Evolutionary conservation across 2,113 vertebrate genomes (phyloP).

Genomic region (Nothocercus nigrocapillus): DNA sequence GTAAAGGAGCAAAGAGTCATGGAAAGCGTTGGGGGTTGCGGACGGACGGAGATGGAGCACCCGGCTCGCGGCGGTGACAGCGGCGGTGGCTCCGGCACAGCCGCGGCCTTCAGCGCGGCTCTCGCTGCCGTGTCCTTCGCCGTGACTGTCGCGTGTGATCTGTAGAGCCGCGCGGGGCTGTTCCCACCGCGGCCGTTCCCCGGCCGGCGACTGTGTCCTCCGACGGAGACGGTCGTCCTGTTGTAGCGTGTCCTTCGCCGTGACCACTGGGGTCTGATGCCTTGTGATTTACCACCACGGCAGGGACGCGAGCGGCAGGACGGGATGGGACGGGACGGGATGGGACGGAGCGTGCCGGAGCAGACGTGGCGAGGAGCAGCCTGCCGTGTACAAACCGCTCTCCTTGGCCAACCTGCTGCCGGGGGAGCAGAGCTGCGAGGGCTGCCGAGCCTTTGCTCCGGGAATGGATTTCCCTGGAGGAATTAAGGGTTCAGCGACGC

Average conservation of each 20-base stretch:
- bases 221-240: conserved; percentile 46
- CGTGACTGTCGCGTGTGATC: conserved; percentile 30
- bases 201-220: neutral
- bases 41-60: too few species aligned
- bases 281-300: conserved; percentile 55
- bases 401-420: too few species aligned
- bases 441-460: neutral
- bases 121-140: conserved; percentile 52
- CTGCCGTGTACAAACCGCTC: too few species aligned
- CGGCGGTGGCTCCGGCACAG: neutral
- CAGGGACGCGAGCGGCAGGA: too few species aligned
- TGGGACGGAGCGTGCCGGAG: too few species aligned
- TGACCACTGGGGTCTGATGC: conserved; percentile 52
- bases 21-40: too few species aligned
- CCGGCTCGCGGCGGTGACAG: too few species aligned
- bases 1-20: too few species aligned
- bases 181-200: neutral
- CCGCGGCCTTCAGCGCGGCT: conserved; percentile 54
- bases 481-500: neutral
- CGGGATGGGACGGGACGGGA: too few species aligned
- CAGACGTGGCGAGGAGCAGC: too few species aligned
- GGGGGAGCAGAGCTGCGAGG: too few species aligned
- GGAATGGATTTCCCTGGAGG: conserved; percentile 53
- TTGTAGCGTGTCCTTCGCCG: conserved; percentile 65
- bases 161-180: conserved; percentile 34